Conservation (phyloP, 2,113 vertebrate species). For the Balaeniceps rex region DNA sequence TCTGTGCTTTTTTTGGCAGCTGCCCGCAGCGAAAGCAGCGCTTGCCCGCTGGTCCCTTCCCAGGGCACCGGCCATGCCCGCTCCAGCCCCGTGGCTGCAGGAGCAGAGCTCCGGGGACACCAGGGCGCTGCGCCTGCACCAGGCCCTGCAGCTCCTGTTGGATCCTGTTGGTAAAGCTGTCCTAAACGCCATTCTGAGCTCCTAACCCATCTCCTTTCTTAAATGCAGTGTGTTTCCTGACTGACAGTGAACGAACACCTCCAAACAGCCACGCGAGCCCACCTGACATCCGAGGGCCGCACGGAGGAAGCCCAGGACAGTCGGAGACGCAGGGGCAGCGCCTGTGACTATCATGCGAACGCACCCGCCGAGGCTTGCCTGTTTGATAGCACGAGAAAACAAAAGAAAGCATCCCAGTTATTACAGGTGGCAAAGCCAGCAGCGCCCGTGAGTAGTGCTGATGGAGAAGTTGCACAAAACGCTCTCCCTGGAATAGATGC, state of each 20-base stretch:
- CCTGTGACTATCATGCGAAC: constrained; percentile 97
- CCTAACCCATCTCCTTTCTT: neutral
- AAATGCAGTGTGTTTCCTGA: rapidly evolving
- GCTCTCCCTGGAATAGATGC: too few species aligned
- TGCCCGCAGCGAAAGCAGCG: neutral
- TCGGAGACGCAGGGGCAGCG: constrained; percentile 90
- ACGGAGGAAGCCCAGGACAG: constrained; percentile 90
- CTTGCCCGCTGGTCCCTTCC: neutral
- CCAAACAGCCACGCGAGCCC: neutral
- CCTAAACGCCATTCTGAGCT: neutral
- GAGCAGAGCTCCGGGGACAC: neutral
- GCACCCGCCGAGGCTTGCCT: constrained; percentile 90
- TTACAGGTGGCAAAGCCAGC: neutral
- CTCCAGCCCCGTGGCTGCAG: neutral
- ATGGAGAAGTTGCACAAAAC: neutral
- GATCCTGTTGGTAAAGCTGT: neutral
- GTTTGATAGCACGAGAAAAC: neutral
- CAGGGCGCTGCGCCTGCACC: neutral
- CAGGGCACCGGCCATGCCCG: neutral
- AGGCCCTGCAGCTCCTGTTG: neutral
- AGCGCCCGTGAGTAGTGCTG: rapidly evolving
- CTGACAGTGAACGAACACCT: rapidly evolving
- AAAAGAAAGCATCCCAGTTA: neutral
- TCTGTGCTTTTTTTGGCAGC: neutral
- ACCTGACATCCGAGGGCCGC: constrained; percentile 97